Evolutionary conservation across 2,797 vertebrate species (phyloP).

Genomic region (Chanos chanos): DNA sequence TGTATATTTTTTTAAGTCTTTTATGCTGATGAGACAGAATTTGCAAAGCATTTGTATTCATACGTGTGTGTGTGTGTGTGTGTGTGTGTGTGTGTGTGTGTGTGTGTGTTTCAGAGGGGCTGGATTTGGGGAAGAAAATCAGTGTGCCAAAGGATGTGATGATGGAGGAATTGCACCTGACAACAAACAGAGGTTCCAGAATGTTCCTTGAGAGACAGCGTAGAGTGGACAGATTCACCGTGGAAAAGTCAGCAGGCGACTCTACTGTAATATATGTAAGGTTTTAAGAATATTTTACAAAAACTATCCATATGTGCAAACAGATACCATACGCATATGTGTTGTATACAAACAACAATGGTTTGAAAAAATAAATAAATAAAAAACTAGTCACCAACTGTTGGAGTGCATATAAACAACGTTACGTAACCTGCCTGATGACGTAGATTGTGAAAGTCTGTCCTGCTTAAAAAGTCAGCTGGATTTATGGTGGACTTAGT

Average conservation of each 20-base stretch:
- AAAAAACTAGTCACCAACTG: neutral
- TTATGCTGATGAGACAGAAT: no score
- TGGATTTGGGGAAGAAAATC: slow-evolving; percentile 93
- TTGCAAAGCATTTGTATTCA: no score
- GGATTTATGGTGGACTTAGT: slow-evolving; percentile 13
- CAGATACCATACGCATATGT: neutral
- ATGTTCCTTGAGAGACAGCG: slow-evolving; percentile 93
- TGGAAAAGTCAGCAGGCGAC: slow-evolving; percentile 64
- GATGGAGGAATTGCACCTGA: slow-evolving; percentile 90
- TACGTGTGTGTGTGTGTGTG: no score
- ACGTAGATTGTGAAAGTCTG: neutral
- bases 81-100: no score
- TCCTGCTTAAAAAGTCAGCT: neutral
- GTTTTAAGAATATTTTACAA: neutral
- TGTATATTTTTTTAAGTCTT: no score
- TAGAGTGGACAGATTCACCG: slow-evolving; percentile 80
- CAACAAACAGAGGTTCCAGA: slow-evolving; percentile 84
- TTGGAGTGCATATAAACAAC: neutral
- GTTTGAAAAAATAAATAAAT: neutral
- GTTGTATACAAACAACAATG: neutral
- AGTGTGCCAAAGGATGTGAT: slow-evolving; percentile 86
- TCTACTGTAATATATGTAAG: slow-evolving; percentile 26
- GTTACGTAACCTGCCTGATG: no score
- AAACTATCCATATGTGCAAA: neutral
- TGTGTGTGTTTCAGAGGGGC: slow-evolving; percentile 43